These are phyloP conservation scores for Morone saxatilis DNA, from an alignment of 2,113 vertebrate species.

Conservation along the genomic window DNA sequence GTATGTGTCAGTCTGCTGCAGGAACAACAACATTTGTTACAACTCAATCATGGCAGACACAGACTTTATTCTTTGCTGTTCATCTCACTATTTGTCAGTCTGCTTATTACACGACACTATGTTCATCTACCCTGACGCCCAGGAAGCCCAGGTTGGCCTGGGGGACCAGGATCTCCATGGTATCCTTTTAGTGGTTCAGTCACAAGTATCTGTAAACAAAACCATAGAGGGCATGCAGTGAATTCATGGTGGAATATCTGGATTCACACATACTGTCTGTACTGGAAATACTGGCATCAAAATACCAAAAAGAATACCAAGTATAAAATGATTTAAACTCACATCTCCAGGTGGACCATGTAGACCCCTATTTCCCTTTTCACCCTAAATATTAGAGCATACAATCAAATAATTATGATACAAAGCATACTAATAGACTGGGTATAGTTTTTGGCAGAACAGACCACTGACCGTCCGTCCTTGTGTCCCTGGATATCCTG, in stretches of 20 bases:
- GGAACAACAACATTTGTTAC: no score
- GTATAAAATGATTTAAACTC: constrained; percentile 60
- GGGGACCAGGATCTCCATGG: constrained; percentile 64
- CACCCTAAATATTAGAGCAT: constrained; percentile 81
- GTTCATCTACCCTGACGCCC: constrained; percentile 61
- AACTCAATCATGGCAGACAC: neutral
- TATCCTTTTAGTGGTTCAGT: constrained; percentile 59
- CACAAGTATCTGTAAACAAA: constrained; percentile 44
- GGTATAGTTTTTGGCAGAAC: neutral
- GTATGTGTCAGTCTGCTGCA: neutral
- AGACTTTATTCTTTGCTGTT: neutral
- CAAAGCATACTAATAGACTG: neutral
- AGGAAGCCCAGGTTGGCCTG: constrained; percentile 54
- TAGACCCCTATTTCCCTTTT: constrained; percentile 88
- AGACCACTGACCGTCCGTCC: constrained; percentile 47
- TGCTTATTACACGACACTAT: neutral
- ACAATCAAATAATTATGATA: neutral
- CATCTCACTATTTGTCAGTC: neutral
- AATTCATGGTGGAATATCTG: neutral
- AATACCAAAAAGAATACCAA: neutral
- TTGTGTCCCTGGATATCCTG: constrained; percentile 57
- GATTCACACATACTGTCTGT: neutral
- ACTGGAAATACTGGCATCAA: neutral
- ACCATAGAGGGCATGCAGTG: neutral
- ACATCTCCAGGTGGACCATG: constrained; percentile 89